A percentile compares a stretch with the other conserved stretches of the same genome.
These are phyloP conservation scores for Glyptemys insculpta DNA, from an alignment of 2,797 vertebrate genomes.

Conservation along the genomic window DNA sequence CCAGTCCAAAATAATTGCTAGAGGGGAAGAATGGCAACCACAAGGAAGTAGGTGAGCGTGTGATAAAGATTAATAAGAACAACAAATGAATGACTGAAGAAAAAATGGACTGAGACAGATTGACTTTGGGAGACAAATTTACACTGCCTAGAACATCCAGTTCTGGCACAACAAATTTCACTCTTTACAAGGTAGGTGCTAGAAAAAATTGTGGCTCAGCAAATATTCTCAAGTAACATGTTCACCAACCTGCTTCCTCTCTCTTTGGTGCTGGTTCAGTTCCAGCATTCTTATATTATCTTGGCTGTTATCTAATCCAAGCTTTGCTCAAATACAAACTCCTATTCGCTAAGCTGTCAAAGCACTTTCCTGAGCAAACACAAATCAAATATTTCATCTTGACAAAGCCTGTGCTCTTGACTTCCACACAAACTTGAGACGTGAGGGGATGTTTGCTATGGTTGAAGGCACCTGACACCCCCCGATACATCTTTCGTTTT, in stretches of 20 bases:
- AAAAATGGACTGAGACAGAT: not conserved
- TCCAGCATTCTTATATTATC: slow-evolving; percentile 7
- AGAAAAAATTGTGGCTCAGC: slow-evolving; percentile 14
- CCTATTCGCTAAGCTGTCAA: slow-evolving; percentile 56
- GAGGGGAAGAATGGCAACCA: not conserved
- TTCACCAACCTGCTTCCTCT: slow-evolving; percentile 42
- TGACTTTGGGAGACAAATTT: not conserved
- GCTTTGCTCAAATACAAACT: slow-evolving; percentile 54
- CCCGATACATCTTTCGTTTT: slow-evolving; percentile 7
- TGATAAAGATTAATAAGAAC: not conserved
- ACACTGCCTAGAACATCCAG: not conserved
- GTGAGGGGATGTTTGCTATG: slow-evolving; percentile 48
- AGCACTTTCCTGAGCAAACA: slow-evolving; percentile 60
- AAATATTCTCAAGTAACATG: slow-evolving; percentile 33
- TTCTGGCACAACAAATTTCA: slow-evolving; percentile 28
- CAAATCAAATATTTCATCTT: slow-evolving; percentile 43
- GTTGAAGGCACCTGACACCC: slow-evolving; percentile 51
- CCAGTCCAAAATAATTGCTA: not conserved
- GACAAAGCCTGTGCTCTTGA: slow-evolving; percentile 26
- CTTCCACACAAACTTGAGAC: slow-evolving; percentile 54
- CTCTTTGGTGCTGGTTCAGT: slow-evolving; percentile 11
- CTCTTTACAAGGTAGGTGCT: slow-evolving; percentile 13
- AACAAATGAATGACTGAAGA: not conserved
- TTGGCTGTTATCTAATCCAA: slow-evolving; percentile 42
- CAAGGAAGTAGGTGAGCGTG: not conserved